Evolutionary conservation across 2,888 invertebrate genomes (phyloP).

Genomic region (Polietes domitor): DNA sequence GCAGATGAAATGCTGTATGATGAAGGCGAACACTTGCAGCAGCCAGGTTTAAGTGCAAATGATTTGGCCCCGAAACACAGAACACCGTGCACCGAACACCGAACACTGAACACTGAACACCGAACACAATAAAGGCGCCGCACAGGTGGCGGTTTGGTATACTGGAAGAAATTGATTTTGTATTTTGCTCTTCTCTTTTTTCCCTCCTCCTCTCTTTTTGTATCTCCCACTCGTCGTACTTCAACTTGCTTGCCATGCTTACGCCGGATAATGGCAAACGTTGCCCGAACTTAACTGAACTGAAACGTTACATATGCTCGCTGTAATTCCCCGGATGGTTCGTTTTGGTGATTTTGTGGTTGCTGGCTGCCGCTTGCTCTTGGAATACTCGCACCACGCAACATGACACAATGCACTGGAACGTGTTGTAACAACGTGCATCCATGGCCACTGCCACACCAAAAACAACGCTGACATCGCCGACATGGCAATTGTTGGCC

Average conservation of each 20-base stretch:
- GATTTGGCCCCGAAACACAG: background rate
- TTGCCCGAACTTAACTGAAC: background rate
- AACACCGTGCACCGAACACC: background rate
- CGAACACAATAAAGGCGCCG: background rate
- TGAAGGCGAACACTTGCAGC: conserved; percentile 6
- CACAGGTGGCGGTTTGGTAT: conserved; percentile 1
- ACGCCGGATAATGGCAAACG: background rate
- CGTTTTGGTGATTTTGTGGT: conserved; percentile 30
- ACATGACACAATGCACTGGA: conserved; percentile 4
- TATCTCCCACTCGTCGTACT: background rate
- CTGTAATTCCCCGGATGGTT: conserved; percentile 43
- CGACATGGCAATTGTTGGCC: background rate
- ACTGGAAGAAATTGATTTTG: conserved; percentile 28
- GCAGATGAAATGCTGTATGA: background rate
- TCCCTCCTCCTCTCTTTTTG: background rate
- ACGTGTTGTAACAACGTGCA: conserved; percentile 11
- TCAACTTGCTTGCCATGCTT: conserved; percentile 22
- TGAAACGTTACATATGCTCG: conserved; percentile 1
- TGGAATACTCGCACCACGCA: background rate
- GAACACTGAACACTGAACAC: background rate
- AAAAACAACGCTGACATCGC: background rate
- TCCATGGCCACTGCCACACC: background rate
- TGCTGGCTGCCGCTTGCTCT: conserved; percentile 5
- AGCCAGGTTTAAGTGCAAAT: conserved; percentile 11
- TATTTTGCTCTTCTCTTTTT: conserved; percentile 30